Base-by-base conservation (phyloP, 1,140 invertebrate species). In the Zaprionus ornatus region DNA sequence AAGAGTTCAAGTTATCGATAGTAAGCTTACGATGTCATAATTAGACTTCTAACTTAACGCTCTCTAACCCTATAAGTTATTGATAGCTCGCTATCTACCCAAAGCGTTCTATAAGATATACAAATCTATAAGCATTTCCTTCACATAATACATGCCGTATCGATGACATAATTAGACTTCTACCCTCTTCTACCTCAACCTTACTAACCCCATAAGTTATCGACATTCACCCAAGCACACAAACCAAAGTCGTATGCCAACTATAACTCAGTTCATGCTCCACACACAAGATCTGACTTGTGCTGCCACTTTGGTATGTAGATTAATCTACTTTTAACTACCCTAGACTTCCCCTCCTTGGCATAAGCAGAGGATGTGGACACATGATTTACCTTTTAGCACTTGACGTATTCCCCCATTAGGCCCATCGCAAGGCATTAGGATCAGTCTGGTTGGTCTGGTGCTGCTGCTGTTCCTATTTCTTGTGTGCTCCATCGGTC, bases 241-340 rank as follows among this genome's bases (percentile, higher is more conserved):
- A 40, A 40, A 40, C 15, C 37, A 40, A 17, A 17, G n/a, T 17
- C 40, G 7, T 42, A 42, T 6, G n/a, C 40, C 15, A 3, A 42
- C 6, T 17, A 5, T 7, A 42, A 17, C n/a, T 17, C 15, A 17
- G 40, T 42, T 40, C 13, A 7, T n/a, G 17, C n/a, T 42, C 0
- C 19, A 48, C 9, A 48, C 45, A 48, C 45, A 23, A 50, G 45
- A 23, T 19, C 1, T 50, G 3, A 50, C 19, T 21, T 17, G 45
- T n/a, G 17, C 45, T 17, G 17, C 17, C 17, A 48, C 45, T 48
- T 21, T 10, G 19, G 17, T 50, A 50, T 50, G 45, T 50, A 45
- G 42, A 48, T 55, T 74, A 61, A 74, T 74, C 65, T 57, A 29
- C 56, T 60, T 19, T 35, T 74, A 50, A 50, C 45, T 37, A 27